Conservation (phyloP, 2,797 vertebrate genomes). For the Silurus lanzhouensis region DNA sequence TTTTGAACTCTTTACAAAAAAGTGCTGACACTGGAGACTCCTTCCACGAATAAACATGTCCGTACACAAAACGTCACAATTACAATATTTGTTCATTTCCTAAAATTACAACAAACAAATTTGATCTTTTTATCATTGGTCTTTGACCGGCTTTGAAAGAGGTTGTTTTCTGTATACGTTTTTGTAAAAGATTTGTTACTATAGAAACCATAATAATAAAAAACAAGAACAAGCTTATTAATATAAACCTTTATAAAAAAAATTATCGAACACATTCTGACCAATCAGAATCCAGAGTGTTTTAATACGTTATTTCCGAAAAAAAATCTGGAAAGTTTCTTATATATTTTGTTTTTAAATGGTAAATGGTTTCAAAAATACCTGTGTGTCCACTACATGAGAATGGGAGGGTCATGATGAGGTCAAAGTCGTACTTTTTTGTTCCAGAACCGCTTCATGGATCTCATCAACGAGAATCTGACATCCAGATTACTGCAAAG, state of each 20-base stretch:
- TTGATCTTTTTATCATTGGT: background rate
- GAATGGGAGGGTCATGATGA: background rate
- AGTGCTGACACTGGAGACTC: background rate
- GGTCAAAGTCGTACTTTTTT: background rate
- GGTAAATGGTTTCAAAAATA: too few species aligned
- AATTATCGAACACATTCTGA: background rate
- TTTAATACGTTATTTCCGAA: too few species aligned
- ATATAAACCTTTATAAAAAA: background rate
- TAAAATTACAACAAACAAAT: background rate
- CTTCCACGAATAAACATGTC: background rate
- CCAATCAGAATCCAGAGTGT: background rate
- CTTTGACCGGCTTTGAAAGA: background rate
- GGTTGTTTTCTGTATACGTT: background rate
- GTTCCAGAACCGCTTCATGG: background rate
- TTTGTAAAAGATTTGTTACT: too few species aligned
- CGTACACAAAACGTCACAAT: background rate
- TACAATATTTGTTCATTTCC: background rate
- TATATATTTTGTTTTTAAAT: too few species aligned
- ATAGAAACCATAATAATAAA: background rate
- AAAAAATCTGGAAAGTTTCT: too few species aligned
- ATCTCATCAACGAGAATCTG: background rate
- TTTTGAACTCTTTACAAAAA: too few species aligned
- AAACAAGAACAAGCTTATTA: background rate
- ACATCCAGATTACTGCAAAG: background rate
- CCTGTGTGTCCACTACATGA: too few species aligned